These are phyloP conservation scores for Lithobates pipiens DNA, from an alignment of 2,797 vertebrate species.

Conservation along the genomic window DNA sequence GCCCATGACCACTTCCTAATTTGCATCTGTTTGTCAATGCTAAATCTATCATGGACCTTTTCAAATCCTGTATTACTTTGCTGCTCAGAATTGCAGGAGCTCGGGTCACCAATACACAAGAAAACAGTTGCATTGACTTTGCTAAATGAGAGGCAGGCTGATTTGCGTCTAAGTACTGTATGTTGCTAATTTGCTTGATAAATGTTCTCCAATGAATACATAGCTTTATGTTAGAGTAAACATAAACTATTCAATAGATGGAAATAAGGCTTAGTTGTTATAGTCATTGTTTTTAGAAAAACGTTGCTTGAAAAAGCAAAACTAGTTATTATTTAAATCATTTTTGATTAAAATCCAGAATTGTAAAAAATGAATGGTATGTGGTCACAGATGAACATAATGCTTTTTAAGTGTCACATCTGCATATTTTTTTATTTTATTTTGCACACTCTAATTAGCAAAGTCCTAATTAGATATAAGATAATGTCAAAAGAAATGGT, in stretches of 20 bases:
- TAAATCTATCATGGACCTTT: no score
- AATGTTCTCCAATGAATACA: background rate
- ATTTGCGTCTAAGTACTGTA: no score
- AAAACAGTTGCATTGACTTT: no score
- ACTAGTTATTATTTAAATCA: background rate
- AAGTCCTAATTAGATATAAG: constrained; percentile 2
- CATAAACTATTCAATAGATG: background rate
- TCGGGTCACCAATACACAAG: no score
- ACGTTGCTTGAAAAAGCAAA: no score
- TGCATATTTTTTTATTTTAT: background rate
- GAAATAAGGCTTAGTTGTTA: background rate
- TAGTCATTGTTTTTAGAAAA: background rate
- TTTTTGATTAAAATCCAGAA: background rate
- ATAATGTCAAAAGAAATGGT: background rate
- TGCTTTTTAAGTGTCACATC: background rate
- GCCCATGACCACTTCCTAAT: no score
- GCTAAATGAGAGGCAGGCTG: no score
- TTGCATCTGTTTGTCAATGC: no score
- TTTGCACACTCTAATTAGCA: constrained; percentile 15
- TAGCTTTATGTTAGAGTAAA: background rate
- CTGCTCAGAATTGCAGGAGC: no score
- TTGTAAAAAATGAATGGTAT: background rate
- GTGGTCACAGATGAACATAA: background rate
- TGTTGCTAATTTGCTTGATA: no score
- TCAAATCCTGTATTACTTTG: no score